These are phyloP conservation scores for Thalassaphorura encarpata DNA, from an alignment of 1,140 invertebrate genomes.

Conservation along the genomic window DNA sequence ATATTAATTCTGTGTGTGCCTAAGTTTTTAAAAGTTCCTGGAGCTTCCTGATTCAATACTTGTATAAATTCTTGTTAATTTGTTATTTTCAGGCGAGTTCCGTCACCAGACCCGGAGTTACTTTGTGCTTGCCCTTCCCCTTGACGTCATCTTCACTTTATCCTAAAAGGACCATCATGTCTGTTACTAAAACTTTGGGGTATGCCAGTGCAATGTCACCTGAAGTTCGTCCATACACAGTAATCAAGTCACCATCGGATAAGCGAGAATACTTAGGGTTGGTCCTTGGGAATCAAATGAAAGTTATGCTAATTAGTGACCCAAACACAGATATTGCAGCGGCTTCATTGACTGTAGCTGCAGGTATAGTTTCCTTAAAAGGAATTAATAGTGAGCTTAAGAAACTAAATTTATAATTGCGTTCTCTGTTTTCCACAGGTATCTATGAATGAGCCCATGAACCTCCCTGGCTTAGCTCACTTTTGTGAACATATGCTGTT, in stretches of 20 bases:
- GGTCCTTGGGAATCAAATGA: conserved; percentile 69
- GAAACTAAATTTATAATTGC: background rate
- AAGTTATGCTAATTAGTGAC: conserved; percentile 83
- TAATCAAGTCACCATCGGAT: conserved; percentile 42
- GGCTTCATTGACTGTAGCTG: conserved; percentile 65
- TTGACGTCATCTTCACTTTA: too few species aligned
- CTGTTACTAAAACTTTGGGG: too few species aligned
- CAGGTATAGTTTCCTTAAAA: conserved; percentile 47
- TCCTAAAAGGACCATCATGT: too few species aligned
- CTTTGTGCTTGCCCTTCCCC: too few species aligned
- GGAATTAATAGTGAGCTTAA: background rate
- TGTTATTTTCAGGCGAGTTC: too few species aligned
- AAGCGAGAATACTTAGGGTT: conserved; percentile 70
- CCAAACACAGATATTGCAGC: conserved; percentile 83
- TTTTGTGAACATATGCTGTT: conserved; percentile 52
- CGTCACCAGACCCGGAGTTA: too few species aligned
- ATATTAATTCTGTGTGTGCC: too few species aligned
- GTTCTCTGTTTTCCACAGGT: conserved; percentile 27
- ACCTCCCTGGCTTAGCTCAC: conserved; percentile 47
- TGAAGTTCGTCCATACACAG: too few species aligned
- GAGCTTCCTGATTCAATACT: too few species aligned
- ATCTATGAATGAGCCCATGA: conserved; percentile 42
- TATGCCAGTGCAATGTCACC: too few species aligned
- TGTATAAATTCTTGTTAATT: too few species aligned
- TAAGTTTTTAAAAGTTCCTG: too few species aligned